Percentiles rank a stretch among this genome's conserved stretches.
These are phyloP conservation scores for Oryzias sinensis DNA, from an alignment of 2,797 vertebrate species.

Conservation along the genomic window DNA sequence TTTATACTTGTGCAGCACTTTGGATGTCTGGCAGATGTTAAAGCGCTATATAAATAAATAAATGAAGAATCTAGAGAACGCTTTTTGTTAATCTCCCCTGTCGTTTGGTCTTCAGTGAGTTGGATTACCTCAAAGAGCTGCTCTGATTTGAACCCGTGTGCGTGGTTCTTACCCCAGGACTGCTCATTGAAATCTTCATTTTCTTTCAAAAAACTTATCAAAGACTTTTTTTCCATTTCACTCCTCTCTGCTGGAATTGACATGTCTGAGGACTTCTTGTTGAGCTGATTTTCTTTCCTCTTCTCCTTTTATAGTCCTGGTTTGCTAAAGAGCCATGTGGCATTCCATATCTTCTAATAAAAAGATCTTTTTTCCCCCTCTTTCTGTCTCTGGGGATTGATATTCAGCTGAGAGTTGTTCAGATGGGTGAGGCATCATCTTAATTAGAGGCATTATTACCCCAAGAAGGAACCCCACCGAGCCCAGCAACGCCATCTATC, in stretches of 20 bases:
- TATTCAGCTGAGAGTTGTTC: constrained; percentile 35
- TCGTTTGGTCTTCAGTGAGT: constrained; percentile 46
- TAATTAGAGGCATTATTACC: constrained; percentile 43
- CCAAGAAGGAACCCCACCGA: constrained; percentile 19
- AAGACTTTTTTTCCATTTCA: constrained; percentile 26
- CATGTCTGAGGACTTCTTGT: constrained; percentile 29
- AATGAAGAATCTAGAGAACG: too few relatives aligned
- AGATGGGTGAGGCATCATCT: constrained; percentile 23
- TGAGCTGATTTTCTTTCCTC: constrained; percentile 41
- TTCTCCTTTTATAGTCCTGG: constrained; percentile 44
- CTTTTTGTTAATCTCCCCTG: constrained; percentile 39
- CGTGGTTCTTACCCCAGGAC: constrained; percentile 27
- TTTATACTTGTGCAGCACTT: too few relatives aligned
- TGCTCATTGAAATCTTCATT: constrained; percentile 17
- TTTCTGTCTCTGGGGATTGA: constrained; percentile 26
- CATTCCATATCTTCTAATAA: constrained; percentile 52
- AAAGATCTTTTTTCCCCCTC: constrained; percentile 38
- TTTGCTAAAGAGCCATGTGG: constrained; percentile 43
- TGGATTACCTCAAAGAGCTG: constrained; percentile 46
- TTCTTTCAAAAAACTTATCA: constrained; percentile 25
- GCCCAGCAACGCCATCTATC: constrained; percentile 10
- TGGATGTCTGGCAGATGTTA: too few relatives aligned
- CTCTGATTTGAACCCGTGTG: constrained; percentile 24
- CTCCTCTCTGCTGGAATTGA: constrained; percentile 9
- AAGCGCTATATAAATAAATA: too few relatives aligned